Percentiles rank a stretch among this genome's conserved stretches.
These are phyloP conservation scores for Aurelia sp. DNA, from an alignment of 30 jellyfish, hydroid and myxozoan species.

Conservation along the genomic window DNA sequence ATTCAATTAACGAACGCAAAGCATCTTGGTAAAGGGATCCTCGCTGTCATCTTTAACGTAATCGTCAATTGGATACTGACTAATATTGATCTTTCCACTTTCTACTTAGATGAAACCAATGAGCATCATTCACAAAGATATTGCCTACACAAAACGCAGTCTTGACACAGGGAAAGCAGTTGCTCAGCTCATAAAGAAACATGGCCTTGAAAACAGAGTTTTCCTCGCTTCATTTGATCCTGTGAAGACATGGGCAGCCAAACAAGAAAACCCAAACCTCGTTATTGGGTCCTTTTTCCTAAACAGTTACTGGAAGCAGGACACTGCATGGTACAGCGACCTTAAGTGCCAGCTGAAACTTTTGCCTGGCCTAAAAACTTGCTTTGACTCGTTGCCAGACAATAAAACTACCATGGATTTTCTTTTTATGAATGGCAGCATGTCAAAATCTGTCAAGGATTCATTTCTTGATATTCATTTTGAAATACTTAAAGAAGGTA, in stretches of 20 bases:
- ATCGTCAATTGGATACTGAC: no score
- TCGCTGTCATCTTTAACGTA: no score
- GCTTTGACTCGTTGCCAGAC: constrained; percentile 69
- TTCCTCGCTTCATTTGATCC: constrained; percentile 84
- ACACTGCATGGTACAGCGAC: constrained; percentile 3
- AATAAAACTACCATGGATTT: constrained; percentile 45
- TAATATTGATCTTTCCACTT: no score
- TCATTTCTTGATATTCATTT: constrained; percentile 82
- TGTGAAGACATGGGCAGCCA: constrained; percentile 71
- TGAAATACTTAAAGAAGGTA: constrained; percentile 46
- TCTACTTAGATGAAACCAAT: constrained; percentile 86
- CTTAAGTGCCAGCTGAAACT: constrained; percentile 2
- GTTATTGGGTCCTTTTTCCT: constrained; percentile 78
- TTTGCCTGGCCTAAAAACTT: constrained; percentile 66
- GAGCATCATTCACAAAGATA: neutral
- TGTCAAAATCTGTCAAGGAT: constrained; percentile 74
- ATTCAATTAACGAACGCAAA: no score
- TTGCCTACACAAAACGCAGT: constrained; percentile 18
- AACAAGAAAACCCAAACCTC: constrained; percentile 74
- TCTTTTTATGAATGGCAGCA: constrained; percentile 68
- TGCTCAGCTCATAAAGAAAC: constrained; percentile 75
- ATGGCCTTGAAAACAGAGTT: constrained; percentile 55
- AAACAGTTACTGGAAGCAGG: constrained; percentile 35
- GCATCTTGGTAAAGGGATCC: no score
- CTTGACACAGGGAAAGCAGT: constrained; percentile 74